Evolutionary conservation across 2,113 vertebrate genomes (phyloP).

Genomic region (Oryzias curvinotus): DNA sequence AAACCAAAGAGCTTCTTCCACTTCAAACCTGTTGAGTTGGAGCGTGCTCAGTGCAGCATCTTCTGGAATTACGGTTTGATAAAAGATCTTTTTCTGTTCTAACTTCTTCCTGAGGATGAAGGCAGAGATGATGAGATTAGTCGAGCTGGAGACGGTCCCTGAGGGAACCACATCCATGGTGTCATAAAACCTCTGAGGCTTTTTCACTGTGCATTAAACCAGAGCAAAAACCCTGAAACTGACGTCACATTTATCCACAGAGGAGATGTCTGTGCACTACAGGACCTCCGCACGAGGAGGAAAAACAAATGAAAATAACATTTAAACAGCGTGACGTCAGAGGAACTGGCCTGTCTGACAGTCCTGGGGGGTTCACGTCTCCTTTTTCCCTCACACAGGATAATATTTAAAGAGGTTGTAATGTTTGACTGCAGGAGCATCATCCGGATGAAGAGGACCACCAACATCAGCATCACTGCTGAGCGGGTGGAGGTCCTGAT

Average conservation of each 20-base stretch:
- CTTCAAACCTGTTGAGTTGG: not conserved
- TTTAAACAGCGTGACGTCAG: no score
- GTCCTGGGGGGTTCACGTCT: no score
- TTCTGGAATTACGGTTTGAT: not conserved
- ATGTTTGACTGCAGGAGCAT: no score
- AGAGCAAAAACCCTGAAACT: not conserved
- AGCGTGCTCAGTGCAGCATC: not conserved
- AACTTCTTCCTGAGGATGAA: not conserved
- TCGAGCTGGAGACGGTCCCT: slow-evolving; percentile 14
- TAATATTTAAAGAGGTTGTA: no score
- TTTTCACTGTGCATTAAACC: not conserved
- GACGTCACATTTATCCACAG: no score
- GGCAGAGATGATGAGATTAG: slow-evolving; percentile 28
- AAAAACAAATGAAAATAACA: no score
- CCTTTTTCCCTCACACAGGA: no score
- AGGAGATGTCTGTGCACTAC: no score
- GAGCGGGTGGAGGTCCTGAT: not conserved
- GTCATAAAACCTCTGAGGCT: not conserved
- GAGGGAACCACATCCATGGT: not conserved
- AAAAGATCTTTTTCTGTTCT: slow-evolving; percentile 1
- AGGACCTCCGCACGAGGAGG: no score
- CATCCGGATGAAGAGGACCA: no score
- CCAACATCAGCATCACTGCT: slow-evolving; percentile 3
- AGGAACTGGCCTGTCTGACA: no score
- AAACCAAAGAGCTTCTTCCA: no score